Conservation (phyloP, 2,113 vertebrate genomes). For the Oncorhynchus mykiss region DNA sequence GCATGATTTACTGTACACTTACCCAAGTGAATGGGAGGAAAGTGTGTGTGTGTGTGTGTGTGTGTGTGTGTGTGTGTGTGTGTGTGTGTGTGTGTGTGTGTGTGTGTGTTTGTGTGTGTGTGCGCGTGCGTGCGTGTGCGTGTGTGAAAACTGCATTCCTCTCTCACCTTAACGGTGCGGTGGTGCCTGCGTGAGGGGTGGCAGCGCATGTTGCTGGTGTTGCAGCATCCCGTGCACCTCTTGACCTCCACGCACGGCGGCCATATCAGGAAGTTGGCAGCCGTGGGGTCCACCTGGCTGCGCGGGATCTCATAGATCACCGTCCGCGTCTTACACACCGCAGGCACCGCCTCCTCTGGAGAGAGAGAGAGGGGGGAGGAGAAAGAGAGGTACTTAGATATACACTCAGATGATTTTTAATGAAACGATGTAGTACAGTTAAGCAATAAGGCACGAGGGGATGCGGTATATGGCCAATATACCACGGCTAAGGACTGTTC, state of each 20-base stretch:
- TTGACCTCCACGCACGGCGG: slow-evolving; percentile 97
- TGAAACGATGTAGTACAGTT: too few relatives aligned
- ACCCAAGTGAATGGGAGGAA: slow-evolving; percentile 29
- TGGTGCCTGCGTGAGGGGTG: slow-evolving; percentile 91
- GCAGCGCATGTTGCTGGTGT: slow-evolving; percentile 93
- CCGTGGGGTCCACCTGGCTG: slow-evolving; percentile 96
- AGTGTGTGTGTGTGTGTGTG: background rate
- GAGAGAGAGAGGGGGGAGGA: slow-evolving; percentile 9
- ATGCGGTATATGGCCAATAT: too few relatives aligned
- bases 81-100: background rate
- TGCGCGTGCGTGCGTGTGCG: too few relatives aligned
- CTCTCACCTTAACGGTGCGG: slow-evolving; percentile 92
- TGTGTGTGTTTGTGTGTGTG: background rate
- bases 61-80: too few relatives aligned
- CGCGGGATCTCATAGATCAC: slow-evolving; percentile 99
- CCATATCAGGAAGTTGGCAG: slow-evolving; percentile 98
- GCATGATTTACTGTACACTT: slow-evolving; percentile 32
- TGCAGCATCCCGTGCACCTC: slow-evolving; percentile 96
- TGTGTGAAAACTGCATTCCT: background rate
- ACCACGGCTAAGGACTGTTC: too few relatives aligned
- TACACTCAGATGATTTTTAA: too few relatives aligned
- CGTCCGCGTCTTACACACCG: slow-evolving; percentile 92
- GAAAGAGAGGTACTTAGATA: background rate
- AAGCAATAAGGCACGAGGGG: too few relatives aligned
- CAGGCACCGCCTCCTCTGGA: slow-evolving; percentile 93